phyloP scores from a whole-genome alignment of 2,797 vertebrate genomes.

The Sebastes vulpes region DNA sequence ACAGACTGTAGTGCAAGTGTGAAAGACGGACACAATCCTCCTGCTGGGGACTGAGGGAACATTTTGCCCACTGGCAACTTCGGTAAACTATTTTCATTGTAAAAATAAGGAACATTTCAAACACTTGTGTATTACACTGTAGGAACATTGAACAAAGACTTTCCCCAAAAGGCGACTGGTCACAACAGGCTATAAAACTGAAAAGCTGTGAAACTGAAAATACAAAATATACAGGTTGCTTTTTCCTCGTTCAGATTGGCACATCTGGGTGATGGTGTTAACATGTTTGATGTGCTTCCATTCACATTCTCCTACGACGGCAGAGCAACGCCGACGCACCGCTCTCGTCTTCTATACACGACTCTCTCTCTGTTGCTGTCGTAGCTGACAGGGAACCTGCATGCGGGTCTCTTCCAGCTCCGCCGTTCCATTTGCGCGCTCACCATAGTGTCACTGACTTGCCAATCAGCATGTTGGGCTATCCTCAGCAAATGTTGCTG shows the following conservation, averaged over 20 bases:
- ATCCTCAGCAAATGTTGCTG: neutral
- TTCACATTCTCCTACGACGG: neutral
- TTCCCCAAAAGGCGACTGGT: neutral
- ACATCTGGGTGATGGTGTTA: no score
- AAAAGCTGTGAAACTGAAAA: neutral
- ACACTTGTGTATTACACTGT: neutral
- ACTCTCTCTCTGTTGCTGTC: neutral
- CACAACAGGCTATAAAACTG: neutral
- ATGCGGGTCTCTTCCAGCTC: neutral
- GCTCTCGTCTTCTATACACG: neutral
- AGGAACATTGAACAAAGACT: neutral
- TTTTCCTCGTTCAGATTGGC: no score
- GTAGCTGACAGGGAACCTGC: neutral
- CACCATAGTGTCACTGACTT: neutral
- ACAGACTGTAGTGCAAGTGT: neutral
- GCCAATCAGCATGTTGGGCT: neutral
- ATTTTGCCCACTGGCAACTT: neutral
- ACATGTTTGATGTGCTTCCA: neutral
- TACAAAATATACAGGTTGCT: no score
- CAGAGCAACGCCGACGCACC: no score
- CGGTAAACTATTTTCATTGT: no score
- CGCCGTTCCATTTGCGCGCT: neutral
- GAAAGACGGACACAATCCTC: neutral
- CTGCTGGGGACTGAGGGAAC: neutral
- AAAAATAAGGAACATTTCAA: neutral